Evolutionary conservation across 2,113 vertebrate species (phyloP).

Genomic region (Cryptotis parvus): DNA sequence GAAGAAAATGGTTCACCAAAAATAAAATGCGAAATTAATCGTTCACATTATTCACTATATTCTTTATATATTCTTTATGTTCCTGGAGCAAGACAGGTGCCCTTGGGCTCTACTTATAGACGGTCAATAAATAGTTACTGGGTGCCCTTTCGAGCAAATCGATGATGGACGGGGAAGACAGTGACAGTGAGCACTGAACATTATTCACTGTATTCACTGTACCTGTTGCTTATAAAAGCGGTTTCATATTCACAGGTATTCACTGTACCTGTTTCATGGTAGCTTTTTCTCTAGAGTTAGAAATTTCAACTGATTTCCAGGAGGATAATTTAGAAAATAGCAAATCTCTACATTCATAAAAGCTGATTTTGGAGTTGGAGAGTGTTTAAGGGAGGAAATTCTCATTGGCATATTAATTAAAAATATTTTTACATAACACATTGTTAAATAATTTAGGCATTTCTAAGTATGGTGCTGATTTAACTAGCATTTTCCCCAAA

Average conservation of each 20-base stretch:
- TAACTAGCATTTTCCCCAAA: neutral
- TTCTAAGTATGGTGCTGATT: neutral
- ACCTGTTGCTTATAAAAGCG: too few species aligned
- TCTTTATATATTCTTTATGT: too few species aligned
- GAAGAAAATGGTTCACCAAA: neutral
- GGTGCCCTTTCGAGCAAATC: too few species aligned
- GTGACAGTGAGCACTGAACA: too few species aligned
- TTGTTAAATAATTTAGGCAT: neutral
- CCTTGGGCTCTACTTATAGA: too few species aligned
- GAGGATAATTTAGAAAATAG: neutral
- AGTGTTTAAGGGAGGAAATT: constrained; percentile 2
- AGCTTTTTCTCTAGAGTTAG: neutral
- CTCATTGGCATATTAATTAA: neutral
- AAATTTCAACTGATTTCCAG: neutral
- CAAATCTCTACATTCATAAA: neutral
- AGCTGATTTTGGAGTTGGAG: neutral
- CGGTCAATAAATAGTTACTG: too few species aligned
- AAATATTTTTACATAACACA: neutral
- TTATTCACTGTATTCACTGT: too few species aligned
- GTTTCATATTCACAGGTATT: too few species aligned
- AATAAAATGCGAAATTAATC: neutral
- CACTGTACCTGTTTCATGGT: neutral
- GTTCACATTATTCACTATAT: too few species aligned
- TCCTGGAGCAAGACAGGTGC: too few species aligned
- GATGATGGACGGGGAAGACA: too few species aligned